Conservation (phyloP, 2,113 vertebrate species). For the Abramis brama region DNA sequence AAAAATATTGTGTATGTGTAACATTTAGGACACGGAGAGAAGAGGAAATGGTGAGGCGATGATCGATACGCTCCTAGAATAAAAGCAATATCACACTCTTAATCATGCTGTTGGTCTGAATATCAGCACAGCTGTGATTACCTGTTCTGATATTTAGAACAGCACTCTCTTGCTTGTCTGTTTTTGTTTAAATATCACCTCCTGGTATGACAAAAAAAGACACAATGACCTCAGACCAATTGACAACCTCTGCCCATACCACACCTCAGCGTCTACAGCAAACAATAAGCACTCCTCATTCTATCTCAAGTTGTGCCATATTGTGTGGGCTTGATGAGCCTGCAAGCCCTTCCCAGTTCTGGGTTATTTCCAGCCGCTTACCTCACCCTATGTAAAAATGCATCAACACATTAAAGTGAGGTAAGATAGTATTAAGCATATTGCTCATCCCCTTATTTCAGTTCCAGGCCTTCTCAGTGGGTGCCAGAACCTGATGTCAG, state of each 20-base stretch:
- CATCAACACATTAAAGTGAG: conserved; percentile 50
- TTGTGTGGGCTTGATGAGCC: conserved; percentile 46
- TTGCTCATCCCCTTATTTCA: conserved; percentile 49
- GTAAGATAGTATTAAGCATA: conserved; percentile 61
- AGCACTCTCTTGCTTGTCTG: background rate
- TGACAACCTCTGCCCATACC: background rate
- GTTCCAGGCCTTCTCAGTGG: conserved; percentile 22
- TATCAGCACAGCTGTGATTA: background rate
- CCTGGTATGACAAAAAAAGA: background rate
- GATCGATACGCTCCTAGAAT: too few species aligned
- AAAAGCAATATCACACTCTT: background rate
- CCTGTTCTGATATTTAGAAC: background rate
- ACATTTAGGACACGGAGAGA: too few species aligned
- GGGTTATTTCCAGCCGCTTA: conserved; percentile 65
- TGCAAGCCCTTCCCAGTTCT: conserved; percentile 50
- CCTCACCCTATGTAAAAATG: conserved; percentile 64
- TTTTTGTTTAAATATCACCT: conserved; percentile 16
- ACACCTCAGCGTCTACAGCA: conserved; percentile 7
- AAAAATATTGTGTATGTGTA: background rate
- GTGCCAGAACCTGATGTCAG: conserved; percentile 55
- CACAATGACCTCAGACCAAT: conserved; percentile 18
- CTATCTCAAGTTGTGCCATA: conserved; percentile 44
- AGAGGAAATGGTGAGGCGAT: too few species aligned
- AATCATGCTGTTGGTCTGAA: background rate
- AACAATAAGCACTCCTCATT: conserved; percentile 47